phyloP scores from a whole-genome alignment of 2,888 invertebrate genomes.

The Odontocerum albicorne region DNA sequence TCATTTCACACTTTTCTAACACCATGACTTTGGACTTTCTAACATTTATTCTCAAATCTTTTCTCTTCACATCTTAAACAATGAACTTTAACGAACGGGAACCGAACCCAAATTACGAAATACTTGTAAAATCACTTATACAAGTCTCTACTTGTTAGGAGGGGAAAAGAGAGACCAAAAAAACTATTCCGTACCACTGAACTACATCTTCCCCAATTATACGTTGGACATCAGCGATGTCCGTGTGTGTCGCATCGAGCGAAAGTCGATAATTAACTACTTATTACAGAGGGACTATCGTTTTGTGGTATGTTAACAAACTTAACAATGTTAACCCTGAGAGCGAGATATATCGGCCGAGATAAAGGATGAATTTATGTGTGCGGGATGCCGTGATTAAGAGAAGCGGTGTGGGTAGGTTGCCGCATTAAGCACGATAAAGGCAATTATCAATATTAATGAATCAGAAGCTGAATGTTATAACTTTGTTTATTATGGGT shows the following conservation, averaged over 20 bases:
- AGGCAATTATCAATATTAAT: slow-evolving; percentile 27
- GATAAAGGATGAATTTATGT: slow-evolving; percentile 33
- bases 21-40: no score
- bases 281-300: slow-evolving; percentile 27
- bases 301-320: slow-evolving; percentile 33
- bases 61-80: no score
- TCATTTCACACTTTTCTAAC: no score
- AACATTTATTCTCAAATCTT: no score
- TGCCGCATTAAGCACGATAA: slow-evolving; percentile 1
- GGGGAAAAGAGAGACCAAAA: no score
- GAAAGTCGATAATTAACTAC: slow-evolving; percentile 32
- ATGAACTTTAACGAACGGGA: no score
- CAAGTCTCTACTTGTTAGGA: no score
- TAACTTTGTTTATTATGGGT: no score
- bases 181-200: no score
- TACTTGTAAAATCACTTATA: no score
- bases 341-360: slow-evolving; percentile 26
- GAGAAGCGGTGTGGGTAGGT: slow-evolving; percentile 9
- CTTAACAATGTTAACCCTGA: slow-evolving; percentile 29
- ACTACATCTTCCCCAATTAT: slow-evolving; percentile 20
- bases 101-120: no score
- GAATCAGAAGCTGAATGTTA: no score
- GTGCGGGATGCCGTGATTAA: slow-evolving; percentile 28
- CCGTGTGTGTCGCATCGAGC: slow-evolving; percentile 17
- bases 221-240: slow-evolving; percentile 22